Percentiles rank a stretch among this genome's conserved stretches.
These are phyloP conservation scores for Odocoileus virginianus DNA, from an alignment of 2,113 vertebrate species.

Conservation along the genomic window DNA sequence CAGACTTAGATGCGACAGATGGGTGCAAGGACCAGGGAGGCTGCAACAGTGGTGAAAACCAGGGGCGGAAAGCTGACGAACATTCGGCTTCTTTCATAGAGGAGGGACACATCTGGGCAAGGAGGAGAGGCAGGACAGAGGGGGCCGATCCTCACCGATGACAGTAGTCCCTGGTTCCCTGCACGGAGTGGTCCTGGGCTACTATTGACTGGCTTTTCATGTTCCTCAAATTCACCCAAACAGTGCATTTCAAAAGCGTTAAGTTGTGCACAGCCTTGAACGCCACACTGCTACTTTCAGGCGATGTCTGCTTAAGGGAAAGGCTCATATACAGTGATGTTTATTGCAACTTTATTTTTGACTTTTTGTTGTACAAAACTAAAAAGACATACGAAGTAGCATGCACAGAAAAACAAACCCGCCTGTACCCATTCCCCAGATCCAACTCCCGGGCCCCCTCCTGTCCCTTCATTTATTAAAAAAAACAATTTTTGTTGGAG, in stretches of 20 bases:
- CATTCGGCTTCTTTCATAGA: background rate
- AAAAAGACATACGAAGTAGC: background rate
- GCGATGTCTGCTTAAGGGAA: background rate
- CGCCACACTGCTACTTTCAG: background rate
- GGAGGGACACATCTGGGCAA: background rate
- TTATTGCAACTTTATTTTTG: background rate
- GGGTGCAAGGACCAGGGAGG: background rate
- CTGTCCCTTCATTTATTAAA: background rate
- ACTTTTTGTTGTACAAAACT: background rate
- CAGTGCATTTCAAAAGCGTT: background rate
- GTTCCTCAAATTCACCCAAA: rapidly evolving
- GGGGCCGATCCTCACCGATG: background rate
- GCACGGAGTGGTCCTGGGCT: too few species aligned
- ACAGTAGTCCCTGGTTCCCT: background rate
- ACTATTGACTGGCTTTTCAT: too few species aligned
- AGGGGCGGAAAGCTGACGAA: background rate
- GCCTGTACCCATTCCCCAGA: too few species aligned
- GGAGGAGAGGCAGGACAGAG: background rate
- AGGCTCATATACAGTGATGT: background rate
- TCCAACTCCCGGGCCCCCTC: too few species aligned
- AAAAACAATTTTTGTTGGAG: too few species aligned
- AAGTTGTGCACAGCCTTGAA: background rate
- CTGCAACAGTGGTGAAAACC: background rate
- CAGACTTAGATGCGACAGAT: background rate
- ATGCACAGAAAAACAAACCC: background rate